A percentile compares a stretch with the other conserved stretches of the same genome.
phyloP scores from a whole-genome alignment of 2,888 invertebrate species.

The Melipona bicolor region DNA sequence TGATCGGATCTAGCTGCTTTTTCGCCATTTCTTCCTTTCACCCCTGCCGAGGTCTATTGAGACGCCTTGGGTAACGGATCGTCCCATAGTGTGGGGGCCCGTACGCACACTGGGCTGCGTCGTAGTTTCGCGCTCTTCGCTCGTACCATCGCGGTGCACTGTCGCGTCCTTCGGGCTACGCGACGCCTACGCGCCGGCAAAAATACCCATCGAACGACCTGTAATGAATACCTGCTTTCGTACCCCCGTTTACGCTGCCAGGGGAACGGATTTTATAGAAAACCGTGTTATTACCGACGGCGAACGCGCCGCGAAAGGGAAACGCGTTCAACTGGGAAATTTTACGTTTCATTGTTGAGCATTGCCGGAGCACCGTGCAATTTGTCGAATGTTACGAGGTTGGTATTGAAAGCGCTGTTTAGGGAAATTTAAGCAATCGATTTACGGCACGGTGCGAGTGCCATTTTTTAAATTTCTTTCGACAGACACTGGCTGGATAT shows the following conservation, averaged over 20 bases:
- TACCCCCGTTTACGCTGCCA: conserved; percentile 3
- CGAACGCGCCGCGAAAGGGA: background rate
- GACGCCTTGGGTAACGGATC: conserved; percentile 77
- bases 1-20: conserved; percentile 71
- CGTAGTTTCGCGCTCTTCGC: conserved; percentile 41
- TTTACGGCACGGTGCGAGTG: too few species aligned
- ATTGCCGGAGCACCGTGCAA: background rate
- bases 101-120: conserved; percentile 68
- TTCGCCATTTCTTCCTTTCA: conserved; percentile 37
- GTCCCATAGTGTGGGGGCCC: conserved; percentile 67
- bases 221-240: conserved; percentile 33
- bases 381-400: too few species aligned
- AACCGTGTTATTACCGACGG: conserved; percentile 2
- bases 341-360: background rate
- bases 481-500: background rate
- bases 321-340: background rate
- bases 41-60: conserved; percentile 69
- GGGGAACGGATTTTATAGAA: conserved; percentile 15
- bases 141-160: conserved; percentile 24
- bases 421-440: too few species aligned
- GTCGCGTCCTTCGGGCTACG: conserved; percentile 47
- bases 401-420: too few species aligned
- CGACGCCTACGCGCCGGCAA: conserved; percentile 63
- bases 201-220: conserved; percentile 41
- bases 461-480: background rate